phyloP scores from a whole-genome alignment of 2,888 invertebrate species.

The Lasioglossum malachurum region DNA sequence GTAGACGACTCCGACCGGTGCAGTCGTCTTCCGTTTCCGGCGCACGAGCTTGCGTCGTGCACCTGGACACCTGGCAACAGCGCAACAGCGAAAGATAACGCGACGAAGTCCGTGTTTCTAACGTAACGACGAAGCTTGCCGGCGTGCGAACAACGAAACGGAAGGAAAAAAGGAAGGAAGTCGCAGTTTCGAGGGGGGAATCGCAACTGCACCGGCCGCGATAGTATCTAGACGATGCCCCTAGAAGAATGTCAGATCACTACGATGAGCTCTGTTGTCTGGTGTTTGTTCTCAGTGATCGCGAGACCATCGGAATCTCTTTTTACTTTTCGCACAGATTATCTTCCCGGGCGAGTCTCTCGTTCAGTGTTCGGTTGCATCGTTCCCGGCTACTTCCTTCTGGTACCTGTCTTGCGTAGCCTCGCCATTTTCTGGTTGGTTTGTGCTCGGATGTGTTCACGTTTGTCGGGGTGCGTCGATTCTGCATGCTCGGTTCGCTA shows the following conservation, averaged over 20 bases:
- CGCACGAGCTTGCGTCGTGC: background rate
- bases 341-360: conserved; percentile 10
- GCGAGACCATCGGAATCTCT: conserved; percentile 39
- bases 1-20: conserved; percentile 34
- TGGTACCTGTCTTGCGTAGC: background rate
- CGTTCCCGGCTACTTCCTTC: background rate
- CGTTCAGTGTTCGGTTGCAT: background rate
- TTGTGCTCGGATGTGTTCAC: conserved; percentile 25
- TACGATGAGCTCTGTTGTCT: conserved; percentile 17
- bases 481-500: conserved; percentile 68
- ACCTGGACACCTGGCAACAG: background rate
- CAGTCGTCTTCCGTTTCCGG: conserved; percentile 22
- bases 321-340: background rate
- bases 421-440: background rate
- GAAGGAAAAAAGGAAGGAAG: background rate
- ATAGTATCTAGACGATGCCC: conserved; percentile 42
- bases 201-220: conserved; percentile 41
- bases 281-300: conserved; percentile 22
- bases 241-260: conserved; percentile 50
- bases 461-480: conserved; percentile 37
- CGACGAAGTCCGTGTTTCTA: background rate
- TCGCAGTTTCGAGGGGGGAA: background rate
- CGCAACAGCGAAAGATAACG: background rate
- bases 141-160: background rate
- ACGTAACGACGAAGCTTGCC: background rate